Evolutionary conservation across 2,113 vertebrate genomes (phyloP).

Genomic region (Xenopus borealis): DNA sequence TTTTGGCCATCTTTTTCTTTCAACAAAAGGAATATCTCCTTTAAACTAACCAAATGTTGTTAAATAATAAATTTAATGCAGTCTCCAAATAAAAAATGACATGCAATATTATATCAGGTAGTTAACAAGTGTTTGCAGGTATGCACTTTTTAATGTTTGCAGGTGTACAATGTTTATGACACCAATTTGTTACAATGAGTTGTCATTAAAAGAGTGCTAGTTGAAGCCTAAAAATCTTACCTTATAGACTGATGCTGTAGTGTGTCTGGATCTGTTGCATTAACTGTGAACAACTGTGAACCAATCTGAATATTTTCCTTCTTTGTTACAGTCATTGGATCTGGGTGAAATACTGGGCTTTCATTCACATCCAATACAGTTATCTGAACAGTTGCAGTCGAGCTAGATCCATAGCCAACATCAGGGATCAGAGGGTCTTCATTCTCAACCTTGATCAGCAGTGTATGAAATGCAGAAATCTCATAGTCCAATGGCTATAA

Average conservation of each 20-base stretch:
- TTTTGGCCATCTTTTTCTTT: too few relatives aligned
- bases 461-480: slow-evolving; percentile 76
- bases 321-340: slow-evolving; percentile 82
- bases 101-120: too few relatives aligned
- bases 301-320: slow-evolving; percentile 83
- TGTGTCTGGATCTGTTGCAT: slow-evolving; percentile 89
- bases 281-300: slow-evolving; percentile 82
- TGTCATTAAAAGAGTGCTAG: too few relatives aligned
- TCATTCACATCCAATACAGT: slow-evolving; percentile 88
- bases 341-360: slow-evolving; percentile 86
- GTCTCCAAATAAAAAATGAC: too few relatives aligned
- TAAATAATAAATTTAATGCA: too few relatives aligned
- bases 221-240: slow-evolving; percentile 57
- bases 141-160: too few relatives aligned
- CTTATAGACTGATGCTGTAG: slow-evolving; percentile 87
- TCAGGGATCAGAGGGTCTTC: slow-evolving; percentile 86
- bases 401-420: slow-evolving; percentile 83
- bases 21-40: too few relatives aligned
- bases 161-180: too few relatives aligned
- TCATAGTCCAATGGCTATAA: slow-evolving; percentile 89
- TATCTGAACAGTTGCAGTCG: slow-evolving; percentile 87
- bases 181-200: too few relatives aligned
- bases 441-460: slow-evolving; percentile 93
- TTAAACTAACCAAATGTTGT: too few relatives aligned
- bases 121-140: too few relatives aligned